Conservation (phyloP, 2,797 vertebrate genomes). For the Myripristis murdjan region DNA sequence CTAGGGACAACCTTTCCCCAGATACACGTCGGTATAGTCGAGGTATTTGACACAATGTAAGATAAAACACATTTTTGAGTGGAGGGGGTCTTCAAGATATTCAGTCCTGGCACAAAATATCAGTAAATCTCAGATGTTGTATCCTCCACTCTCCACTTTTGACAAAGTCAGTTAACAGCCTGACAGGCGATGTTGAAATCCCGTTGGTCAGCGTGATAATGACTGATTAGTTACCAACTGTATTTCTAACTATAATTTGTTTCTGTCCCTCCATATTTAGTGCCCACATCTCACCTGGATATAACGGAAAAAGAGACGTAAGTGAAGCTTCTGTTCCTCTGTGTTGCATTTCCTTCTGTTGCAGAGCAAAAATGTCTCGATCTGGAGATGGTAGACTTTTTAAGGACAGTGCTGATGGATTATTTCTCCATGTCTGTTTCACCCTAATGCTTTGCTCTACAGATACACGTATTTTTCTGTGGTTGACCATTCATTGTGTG, state of each 20-base stretch:
- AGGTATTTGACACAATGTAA: no score
- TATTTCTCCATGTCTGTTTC: no score
- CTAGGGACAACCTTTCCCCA: no score
- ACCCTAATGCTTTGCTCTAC: background rate
- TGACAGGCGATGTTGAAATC: background rate
- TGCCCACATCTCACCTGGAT: constrained; percentile 91
- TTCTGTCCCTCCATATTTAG: constrained; percentile 73
- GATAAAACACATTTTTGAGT: no score
- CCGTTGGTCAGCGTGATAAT: constrained; percentile 12
- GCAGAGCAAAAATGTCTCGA: background rate
- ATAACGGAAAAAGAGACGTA: constrained; percentile 91
- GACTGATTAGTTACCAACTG: constrained; percentile 12
- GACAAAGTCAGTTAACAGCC: background rate
- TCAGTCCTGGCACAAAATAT: no score
- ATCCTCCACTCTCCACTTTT: constrained; percentile 7
- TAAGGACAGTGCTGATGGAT: no score
- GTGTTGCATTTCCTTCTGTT: background rate
- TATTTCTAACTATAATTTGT: constrained; percentile 3
- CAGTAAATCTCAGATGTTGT: background rate
- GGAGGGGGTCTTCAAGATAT: no score
- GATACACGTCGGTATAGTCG: no score
- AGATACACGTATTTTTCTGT: background rate
- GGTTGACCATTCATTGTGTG: background rate
- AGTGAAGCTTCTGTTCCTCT: constrained; percentile 65
- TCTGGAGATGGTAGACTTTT: no score